A percentile compares a stretch with the other conserved stretches of the same genome.
Conservation (phyloP, 2,797 vertebrate species). For the Margarornis squamiger region DNA sequence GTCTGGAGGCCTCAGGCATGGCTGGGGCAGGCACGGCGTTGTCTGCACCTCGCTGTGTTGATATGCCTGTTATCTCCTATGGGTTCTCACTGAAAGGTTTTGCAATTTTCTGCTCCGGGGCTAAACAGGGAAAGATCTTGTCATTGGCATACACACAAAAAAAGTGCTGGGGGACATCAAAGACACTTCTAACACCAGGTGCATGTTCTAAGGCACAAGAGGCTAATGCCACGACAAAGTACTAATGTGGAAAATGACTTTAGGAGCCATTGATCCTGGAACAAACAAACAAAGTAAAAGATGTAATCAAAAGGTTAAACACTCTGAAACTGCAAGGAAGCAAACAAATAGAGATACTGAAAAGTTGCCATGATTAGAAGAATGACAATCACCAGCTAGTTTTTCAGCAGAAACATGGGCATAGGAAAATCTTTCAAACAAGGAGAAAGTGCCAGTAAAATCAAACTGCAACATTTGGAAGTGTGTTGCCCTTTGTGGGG, state of each 20-base stretch:
- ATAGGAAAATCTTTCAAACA: too few relatives aligned
- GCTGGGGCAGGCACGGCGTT: background rate
- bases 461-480: too few relatives aligned
- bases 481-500: too few relatives aligned
- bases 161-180: background rate
- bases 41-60: background rate
- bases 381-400: too few relatives aligned
- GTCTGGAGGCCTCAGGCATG: background rate
- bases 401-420: too few relatives aligned
- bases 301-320: background rate
- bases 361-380: too few relatives aligned
- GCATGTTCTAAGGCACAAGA: background rate
- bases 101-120: background rate
- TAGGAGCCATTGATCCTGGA: background rate
- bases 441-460: too few relatives aligned
- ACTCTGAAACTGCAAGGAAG: background rate
- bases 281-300: background rate
- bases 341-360: background rate
- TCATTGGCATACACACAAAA: background rate
- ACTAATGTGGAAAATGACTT: background rate
- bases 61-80: background rate
- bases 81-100: background rate
- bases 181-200: background rate
- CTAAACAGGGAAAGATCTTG: background rate
- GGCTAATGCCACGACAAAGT: background rate